These are phyloP conservation scores for Dendrolimus houi DNA, from an alignment of 2,888 invertebrate genomes.

Conservation along the genomic window DNA sequence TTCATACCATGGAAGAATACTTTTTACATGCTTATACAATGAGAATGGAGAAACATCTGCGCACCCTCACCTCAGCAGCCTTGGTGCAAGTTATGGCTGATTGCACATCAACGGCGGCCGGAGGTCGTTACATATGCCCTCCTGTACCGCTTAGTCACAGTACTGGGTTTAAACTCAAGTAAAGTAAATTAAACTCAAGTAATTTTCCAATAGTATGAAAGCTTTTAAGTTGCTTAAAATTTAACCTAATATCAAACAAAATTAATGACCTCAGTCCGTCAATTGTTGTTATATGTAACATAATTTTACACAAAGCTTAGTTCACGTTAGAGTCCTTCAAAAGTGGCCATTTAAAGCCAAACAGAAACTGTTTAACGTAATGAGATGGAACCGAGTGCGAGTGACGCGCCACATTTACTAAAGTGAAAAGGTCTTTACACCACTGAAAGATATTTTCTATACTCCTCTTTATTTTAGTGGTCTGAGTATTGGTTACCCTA, in stretches of 20 bases:
- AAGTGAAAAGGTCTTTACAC: slow-evolving; percentile 18
- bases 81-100: too few relatives aligned
- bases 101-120: too few relatives aligned
- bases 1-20: too few relatives aligned
- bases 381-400: slow-evolving; percentile 55
- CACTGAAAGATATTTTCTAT: slow-evolving; percentile 10
- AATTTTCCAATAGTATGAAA: neutral
- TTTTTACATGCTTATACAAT: too few relatives aligned
- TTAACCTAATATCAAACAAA: neutral
- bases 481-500: too few relatives aligned
- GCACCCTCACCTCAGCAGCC: too few relatives aligned
- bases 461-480: too few relatives aligned
- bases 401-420: slow-evolving; percentile 51
- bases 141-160: too few relatives aligned
- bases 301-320: neutral
- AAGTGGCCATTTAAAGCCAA: slow-evolving; percentile 46
- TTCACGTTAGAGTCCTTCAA: slow-evolving; percentile 16
- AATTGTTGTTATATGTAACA: neutral
- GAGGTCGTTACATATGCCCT: too few relatives aligned
- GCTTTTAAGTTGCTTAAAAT: neutral
- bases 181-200: too few relatives aligned
- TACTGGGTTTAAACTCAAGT: too few relatives aligned
- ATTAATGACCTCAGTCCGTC: neutral
- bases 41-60: too few relatives aligned
- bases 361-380: slow-evolving; percentile 60